Evolutionary conservation across 2,797 vertebrate genomes (phyloP), one percentile per base, ranked within the genome.

Genomic region (Sphenodon punctatus): DNA sequence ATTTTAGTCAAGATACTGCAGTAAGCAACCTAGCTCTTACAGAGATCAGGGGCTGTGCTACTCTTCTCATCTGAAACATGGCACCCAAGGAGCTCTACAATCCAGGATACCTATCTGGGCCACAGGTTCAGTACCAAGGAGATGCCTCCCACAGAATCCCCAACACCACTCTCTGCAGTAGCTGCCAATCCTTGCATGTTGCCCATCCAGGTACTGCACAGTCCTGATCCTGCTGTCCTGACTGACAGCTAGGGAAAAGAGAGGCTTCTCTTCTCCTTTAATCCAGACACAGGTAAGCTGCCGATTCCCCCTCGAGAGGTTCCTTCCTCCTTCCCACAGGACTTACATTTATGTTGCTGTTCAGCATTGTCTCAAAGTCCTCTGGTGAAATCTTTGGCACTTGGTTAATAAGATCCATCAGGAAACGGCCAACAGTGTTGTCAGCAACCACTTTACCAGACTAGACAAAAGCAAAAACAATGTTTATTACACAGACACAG

Each of bases 351-450:
- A 99, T 99, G 95, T 99, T 99, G 87, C 98, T 99, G 92, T 99
- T 99, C 90, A 99, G 95, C 99, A 99, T 99, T 90, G 97, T 97
- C 93, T 99, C 99, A 55, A 99, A 99, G 95, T 99, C 98, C 90
- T 99, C 98, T 0, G 98, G 95, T 27, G 97, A 84, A 90, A 99
- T 99, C 93, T 98, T 99, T 75, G 99, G 99, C 68, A 99, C 99
- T 84, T 99, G 98, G 94, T 98, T 99, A 75, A 99, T 97, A 92
- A 99, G 95, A 92, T 99, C 98, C 97, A 97, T 99, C 82, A 99
- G 95, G 93, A 98, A 99, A 16, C 98, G 97, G 4, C 98, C 98
- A 1, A 99, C 98, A 1, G 97, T 98, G 94, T 99, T 99, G 90
- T 99, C 99, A 45, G 99, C 98, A 2, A 96, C 93, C 92, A 97